A percentile compares a stretch with the other conserved stretches of the same genome.
phyloP scores from a whole-genome alignment of 2,797 vertebrate species.

The Rallus crepitans region DNA sequence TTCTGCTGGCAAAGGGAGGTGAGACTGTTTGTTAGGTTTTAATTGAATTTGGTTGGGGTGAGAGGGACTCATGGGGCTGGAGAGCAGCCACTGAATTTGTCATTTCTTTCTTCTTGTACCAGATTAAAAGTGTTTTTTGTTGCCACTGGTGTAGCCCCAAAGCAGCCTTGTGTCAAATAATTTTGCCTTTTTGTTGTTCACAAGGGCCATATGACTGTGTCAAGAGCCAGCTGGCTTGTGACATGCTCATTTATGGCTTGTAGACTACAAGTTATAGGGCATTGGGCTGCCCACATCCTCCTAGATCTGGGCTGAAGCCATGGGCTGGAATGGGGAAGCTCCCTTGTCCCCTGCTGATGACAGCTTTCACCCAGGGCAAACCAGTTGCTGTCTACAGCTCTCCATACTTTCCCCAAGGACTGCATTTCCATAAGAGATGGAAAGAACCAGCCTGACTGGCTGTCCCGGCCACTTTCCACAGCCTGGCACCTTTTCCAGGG shows the following conservation, averaged over 20 bases:
- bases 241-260: neutral
- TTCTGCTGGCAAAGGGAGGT: neutral
- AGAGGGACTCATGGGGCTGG: neutral
- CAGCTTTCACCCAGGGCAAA: neutral
- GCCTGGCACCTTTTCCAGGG: neutral
- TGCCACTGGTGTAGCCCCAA: neutral
- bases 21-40: neutral
- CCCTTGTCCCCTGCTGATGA: neutral
- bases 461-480: neutral
- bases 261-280: neutral
- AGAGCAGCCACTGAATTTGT: neutral
- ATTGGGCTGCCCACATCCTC: neutral
- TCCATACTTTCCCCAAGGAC: neutral
- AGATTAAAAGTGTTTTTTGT: neutral
- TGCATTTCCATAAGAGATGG: constrained; percentile 26
- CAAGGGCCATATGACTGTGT: neutral
- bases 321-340: neutral
- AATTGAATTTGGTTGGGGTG: neutral
- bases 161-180: neutral
- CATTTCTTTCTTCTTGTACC: neutral
- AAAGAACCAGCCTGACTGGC: constrained; percentile 48
- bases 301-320: neutral
- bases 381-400: neutral
- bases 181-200: neutral
- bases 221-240: neutral